Conservation (phyloP, 2,888 invertebrate genomes). For the Conops quadrifasciatus region DNA sequence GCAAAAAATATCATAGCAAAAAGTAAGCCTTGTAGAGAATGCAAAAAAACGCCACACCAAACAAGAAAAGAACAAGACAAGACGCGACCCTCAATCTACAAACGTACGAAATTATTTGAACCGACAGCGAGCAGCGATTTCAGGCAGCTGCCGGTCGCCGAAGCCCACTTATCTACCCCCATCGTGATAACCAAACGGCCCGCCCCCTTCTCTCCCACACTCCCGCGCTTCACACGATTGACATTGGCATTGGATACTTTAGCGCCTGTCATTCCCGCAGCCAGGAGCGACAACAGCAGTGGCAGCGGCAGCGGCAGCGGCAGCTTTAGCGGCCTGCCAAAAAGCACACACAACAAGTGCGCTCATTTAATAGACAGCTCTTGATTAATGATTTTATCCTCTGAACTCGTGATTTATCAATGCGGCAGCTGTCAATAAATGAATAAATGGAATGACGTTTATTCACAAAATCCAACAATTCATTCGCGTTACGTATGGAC, state of each 20-base stretch:
- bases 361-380: conserved; percentile 8
- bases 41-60: background rate
- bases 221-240: background rate
- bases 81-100: too few relatives aligned
- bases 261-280: too few relatives aligned
- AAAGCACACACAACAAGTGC: conserved; percentile 12
- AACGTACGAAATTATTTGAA: too few relatives aligned
- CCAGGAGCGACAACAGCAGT: too few relatives aligned
- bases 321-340: background rate
- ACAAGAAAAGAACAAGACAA: too few relatives aligned
- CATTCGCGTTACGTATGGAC: background rate
- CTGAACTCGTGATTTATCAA: conserved; percentile 25
- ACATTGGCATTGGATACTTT: conserved; percentile 1
- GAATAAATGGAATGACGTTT: background rate
- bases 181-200: background rate
- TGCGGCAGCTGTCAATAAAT: background rate
- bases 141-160: too few relatives aligned
- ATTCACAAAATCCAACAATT: background rate
- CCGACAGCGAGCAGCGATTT: too few relatives aligned
- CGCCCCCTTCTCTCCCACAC: background rate
- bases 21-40: background rate
- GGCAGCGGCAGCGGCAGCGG: too few relatives aligned
- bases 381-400: conserved; percentile 29
- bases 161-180: background rate
- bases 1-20: too few relatives aligned